phyloP scores from a whole-genome alignment of 1,140 invertebrate genomes.

The Trigoniulus corallinus region DNA sequence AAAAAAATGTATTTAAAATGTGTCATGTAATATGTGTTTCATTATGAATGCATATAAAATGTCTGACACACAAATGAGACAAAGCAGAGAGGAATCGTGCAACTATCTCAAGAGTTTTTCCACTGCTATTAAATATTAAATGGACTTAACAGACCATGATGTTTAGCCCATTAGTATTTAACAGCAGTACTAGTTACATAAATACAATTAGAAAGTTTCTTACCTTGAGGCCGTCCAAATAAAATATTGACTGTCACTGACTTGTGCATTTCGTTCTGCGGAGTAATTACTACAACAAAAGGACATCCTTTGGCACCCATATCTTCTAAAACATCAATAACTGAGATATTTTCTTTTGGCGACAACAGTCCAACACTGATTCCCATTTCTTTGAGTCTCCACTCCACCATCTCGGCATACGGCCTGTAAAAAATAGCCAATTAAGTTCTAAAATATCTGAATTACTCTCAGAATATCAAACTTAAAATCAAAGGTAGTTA shows the following conservation, averaged over 20 bases:
- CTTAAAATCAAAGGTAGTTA: not conserved
- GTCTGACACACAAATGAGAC: too few relatives aligned
- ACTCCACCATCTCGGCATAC: constrained; percentile 78
- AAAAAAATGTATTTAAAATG: too few relatives aligned
- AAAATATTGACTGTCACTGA: constrained; percentile 81
- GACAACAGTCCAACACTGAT: constrained; percentile 72
- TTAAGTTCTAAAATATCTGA: too few relatives aligned
- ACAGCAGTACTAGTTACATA: too few relatives aligned
- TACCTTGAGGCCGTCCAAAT: constrained; percentile 76
- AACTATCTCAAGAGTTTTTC: too few relatives aligned
- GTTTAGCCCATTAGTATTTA: too few relatives aligned
- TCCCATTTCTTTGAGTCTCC: constrained; percentile 55
- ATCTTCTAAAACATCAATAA: constrained; percentile 63
- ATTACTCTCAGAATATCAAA: not conserved
- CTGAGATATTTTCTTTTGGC: constrained; percentile 59
- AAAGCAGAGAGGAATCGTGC: too few relatives aligned
- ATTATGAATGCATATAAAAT: too few relatives aligned
- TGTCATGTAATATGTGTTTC: too few relatives aligned
- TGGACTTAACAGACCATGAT: too few relatives aligned
- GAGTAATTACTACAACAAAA: constrained; percentile 73
- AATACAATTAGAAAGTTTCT: too few relatives aligned
- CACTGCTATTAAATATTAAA: too few relatives aligned
- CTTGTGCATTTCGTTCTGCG: constrained; percentile 62
- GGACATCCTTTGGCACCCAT: constrained; percentile 65
- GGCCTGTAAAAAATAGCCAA: constrained; percentile 39